These are phyloP conservation scores for Bergia puertoricense DNA, from an alignment of 92 coral and sea anemone species.

Conservation along the genomic window DNA sequence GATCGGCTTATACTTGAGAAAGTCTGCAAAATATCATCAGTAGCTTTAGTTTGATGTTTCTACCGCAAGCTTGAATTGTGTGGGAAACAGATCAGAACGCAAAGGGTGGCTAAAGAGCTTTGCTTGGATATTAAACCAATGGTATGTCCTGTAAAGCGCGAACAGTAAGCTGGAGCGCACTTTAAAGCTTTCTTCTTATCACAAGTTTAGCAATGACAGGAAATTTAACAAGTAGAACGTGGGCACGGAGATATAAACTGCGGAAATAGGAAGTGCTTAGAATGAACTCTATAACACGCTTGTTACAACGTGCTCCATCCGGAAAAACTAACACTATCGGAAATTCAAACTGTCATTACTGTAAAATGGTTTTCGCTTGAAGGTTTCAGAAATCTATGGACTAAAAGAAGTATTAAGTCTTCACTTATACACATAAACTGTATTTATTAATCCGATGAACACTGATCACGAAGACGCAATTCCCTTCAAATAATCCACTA, in stretches of 20 bases:
- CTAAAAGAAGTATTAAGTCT: too few species aligned
- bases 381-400: background rate
- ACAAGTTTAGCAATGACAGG: background rate
- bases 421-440: background rate
- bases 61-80: background rate
- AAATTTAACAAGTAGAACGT: background rate
- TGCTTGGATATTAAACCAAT: slow-evolving; percentile 11
- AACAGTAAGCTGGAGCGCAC: slow-evolving; percentile 11
- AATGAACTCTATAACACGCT: background rate
- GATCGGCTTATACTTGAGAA: slow-evolving; percentile 26
- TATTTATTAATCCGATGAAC: background rate
- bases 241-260: background rate
- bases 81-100: slow-evolving; percentile 29
- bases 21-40: slow-evolving; percentile 27
- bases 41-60: background rate
- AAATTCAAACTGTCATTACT: slow-evolving; percentile 22
- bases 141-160: slow-evolving; percentile 5
- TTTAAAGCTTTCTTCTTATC: slow-evolving; percentile 8
- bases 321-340: slow-evolving; percentile 20
- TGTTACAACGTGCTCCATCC: slow-evolving; percentile 15
- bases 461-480: background rate
- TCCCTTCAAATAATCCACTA: background rate
- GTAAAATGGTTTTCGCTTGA: slow-evolving; percentile 23
- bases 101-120: slow-evolving; percentile 37
- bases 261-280: background rate